Percentiles rank a stretch among this genome's conserved stretches.
Evolutionary conservation across 2,888 invertebrate species (phyloP).

Genomic region (Catonia carolina): DNA sequence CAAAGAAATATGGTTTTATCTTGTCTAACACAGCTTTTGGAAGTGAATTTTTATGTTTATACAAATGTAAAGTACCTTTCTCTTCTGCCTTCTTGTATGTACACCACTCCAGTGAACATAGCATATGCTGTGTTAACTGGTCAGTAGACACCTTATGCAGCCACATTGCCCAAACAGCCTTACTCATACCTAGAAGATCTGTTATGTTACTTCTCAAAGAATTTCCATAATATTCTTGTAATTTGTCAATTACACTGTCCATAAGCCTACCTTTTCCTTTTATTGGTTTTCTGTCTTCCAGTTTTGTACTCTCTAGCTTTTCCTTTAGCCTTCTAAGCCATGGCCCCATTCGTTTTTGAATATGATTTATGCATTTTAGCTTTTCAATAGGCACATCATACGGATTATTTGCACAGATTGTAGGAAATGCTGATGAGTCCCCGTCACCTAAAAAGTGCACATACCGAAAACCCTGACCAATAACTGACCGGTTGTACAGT

Average conservation of each 20-base stretch:
- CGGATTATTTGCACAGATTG: too few species aligned
- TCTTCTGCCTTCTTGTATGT: too few species aligned
- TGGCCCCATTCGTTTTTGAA: conserved; percentile 2
- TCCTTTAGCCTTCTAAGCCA: not conserved
- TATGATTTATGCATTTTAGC: not conserved
- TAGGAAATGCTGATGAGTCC: too few species aligned
- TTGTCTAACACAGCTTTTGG: not conserved
- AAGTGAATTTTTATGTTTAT: not conserved
- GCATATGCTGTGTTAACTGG: too few species aligned
- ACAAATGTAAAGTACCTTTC: not conserved
- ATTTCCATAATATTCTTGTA: conserved; percentile 4
- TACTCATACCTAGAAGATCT: not conserved
- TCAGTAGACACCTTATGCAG: too few species aligned
- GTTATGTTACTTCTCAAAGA: not conserved
- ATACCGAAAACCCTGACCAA: too few species aligned
- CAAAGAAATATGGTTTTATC: not conserved
- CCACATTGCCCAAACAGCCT: too few species aligned
- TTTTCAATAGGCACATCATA: not conserved
- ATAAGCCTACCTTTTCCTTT: not conserved
- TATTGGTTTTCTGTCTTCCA: not conserved
- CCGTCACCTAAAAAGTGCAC: too few species aligned
- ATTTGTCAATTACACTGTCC: conserved; percentile 1
- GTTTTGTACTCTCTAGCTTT: not conserved
- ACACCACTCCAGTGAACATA: too few species aligned
- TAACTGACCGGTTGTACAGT: too few species aligned